Percentiles rank a stretch among this genome's conserved stretches.
phyloP scores from a whole-genome alignment of 2,888 invertebrate species.

The Protodeltote pygarga region DNA sequence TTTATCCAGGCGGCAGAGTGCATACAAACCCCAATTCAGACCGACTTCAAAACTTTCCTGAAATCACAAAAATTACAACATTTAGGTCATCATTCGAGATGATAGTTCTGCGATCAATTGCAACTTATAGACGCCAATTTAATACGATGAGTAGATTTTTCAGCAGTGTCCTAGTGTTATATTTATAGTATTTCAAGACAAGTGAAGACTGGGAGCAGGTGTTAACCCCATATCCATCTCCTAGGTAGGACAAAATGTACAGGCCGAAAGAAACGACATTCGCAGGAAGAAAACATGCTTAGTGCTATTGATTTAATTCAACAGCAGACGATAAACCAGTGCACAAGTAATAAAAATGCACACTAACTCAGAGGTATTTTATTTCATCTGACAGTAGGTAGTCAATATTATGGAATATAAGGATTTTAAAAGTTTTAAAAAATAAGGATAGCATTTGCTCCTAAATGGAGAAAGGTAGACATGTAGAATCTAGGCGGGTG shows the following conservation, averaged over 20 bases:
- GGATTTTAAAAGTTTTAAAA: constrained; percentile 10
- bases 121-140: constrained; percentile 31
- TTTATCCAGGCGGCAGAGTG: constrained; percentile 65
- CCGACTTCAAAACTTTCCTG: constrained; percentile 74
- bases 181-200: constrained; percentile 30
- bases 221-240: constrained; percentile 30
- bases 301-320: constrained; percentile 22
- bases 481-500: constrained; percentile 18
- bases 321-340: constrained; percentile 20
- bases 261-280: constrained; percentile 40
- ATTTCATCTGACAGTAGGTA: constrained; percentile 13
- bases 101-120: constrained; percentile 21
- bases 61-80: constrained; percentile 74
- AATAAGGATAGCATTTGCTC: constrained; percentile 15
- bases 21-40: constrained; percentile 73
- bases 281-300: constrained; percentile 41
- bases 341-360: constrained; percentile 18
- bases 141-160: constrained; percentile 58
- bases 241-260: constrained; percentile 33
- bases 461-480: constrained; percentile 17
- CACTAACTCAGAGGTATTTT: constrained; percentile 12
- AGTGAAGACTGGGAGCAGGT: constrained; percentile 28
- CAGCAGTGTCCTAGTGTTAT: constrained; percentile 32
- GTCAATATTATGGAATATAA: constrained; percentile 7
- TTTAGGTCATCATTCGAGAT: constrained; percentile 46